These are phyloP conservation scores for Lasiurus borealis DNA, from an alignment of 2,113 vertebrate species.

Conservation along the genomic window DNA sequence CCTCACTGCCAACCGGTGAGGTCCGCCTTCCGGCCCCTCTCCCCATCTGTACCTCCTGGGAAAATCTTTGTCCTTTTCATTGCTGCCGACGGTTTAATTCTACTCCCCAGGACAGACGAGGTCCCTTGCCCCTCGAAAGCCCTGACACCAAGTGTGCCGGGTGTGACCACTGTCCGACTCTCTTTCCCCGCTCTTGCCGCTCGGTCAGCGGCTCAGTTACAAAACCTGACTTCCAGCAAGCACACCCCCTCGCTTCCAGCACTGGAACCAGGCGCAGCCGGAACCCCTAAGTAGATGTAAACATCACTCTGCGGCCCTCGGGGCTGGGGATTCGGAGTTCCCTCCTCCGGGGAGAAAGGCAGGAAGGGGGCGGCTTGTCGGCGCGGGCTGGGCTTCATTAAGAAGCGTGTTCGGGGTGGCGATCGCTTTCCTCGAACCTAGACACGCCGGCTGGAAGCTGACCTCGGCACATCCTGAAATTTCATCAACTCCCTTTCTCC, in stretches of 20 bases:
- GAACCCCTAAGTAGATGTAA: not conserved
- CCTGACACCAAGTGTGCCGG: not conserved
- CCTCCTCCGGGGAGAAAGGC: conserved; percentile 57
- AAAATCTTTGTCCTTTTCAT: fast-evolving
- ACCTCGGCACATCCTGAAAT: conserved; percentile 58
- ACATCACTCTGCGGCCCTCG: not conserved
- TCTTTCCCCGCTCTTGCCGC: not conserved
- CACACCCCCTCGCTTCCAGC: not conserved
- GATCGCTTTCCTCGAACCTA: conserved; percentile 43
- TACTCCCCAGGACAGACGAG: not conserved
- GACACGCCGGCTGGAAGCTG: conserved; percentile 69
- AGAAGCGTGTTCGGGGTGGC: conserved; percentile 55
- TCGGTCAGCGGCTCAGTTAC: fast-evolving
- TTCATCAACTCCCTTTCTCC: not conserved
- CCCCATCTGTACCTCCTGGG: fast-evolving
- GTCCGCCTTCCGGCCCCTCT: not conserved
- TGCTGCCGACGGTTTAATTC: not conserved
- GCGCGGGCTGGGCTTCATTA: conserved; percentile 68
- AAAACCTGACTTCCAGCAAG: not conserved
- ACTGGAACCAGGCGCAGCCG: not conserved
- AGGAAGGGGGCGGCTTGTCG: conserved; percentile 54
- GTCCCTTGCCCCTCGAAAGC: no score
- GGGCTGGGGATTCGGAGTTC: conserved; percentile 41
- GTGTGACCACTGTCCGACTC: fast-evolving
- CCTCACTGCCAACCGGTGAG: not conserved